Conservation (phyloP, 1,140 invertebrate species). For the Drosophila persimilis region DNA sequence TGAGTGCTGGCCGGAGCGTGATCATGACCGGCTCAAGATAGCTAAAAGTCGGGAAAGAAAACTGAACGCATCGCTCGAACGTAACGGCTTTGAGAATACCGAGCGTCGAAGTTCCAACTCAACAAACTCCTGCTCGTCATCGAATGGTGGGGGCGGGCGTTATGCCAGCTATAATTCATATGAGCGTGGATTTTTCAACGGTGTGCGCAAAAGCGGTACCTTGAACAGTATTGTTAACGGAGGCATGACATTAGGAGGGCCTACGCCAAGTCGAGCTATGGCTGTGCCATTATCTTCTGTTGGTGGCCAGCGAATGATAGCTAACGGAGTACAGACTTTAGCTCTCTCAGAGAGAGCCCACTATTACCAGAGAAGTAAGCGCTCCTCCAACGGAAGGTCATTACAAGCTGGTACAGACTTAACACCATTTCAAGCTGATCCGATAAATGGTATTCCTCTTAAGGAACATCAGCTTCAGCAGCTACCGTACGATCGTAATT, state of each 20-base stretch:
- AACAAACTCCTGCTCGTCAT: conserved; percentile 70
- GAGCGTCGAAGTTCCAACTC: conserved; percentile 77
- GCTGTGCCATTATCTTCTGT: conserved; percentile 10
- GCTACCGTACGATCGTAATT: conserved; percentile 50
- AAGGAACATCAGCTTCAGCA: conserved; percentile 43
- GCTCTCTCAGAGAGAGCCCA: conserved; percentile 32
- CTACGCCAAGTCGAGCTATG: conserved; percentile 27
- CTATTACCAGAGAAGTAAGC: conserved; percentile 36
- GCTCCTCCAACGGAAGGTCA: conserved; percentile 12
- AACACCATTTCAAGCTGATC: conserved; percentile 7
- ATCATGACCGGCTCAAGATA: conserved; percentile 28
- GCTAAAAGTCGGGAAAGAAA: conserved; percentile 48
- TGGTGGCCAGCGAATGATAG: conserved; percentile 23
- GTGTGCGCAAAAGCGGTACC: conserved; percentile 79
- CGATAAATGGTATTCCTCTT: conserved; percentile 17
- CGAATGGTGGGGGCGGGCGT: conserved; percentile 38
- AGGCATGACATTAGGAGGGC: conserved; percentile 8
- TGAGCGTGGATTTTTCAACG: conserved; percentile 62
- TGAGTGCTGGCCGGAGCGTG: conserved; percentile 53
- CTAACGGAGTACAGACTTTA: conserved; percentile 48
- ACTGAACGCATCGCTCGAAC: conserved; percentile 48
- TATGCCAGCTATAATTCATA: conserved; percentile 75
- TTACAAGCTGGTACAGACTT: conserved; percentile 14
- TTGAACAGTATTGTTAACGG: conserved; percentile 63
- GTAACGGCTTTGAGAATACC: conserved; percentile 57